Evolutionary conservation across 1,140 invertebrate genomes (phyloP).

Genomic region (Panulirus ornatus): DNA sequence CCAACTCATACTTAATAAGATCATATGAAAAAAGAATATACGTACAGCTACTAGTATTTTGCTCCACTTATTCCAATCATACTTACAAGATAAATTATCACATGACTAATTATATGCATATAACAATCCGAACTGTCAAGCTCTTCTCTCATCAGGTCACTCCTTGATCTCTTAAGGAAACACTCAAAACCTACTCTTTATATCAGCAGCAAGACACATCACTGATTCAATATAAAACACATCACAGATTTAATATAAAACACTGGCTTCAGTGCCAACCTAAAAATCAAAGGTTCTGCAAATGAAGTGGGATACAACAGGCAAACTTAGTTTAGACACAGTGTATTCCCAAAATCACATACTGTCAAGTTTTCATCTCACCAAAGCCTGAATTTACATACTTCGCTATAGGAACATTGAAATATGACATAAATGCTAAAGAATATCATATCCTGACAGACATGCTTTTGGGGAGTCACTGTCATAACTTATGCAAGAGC

Average conservation of each 20-base stretch:
- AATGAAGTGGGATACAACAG: neutral
- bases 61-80: no score
- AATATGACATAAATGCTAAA: neutral
- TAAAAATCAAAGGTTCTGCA: neutral
- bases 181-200: neutral
- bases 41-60: no score
- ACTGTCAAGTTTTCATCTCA: neutral
- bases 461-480: neutral
- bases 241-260: neutral
- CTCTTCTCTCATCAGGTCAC: constrained; percentile 2
- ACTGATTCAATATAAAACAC: neutral
- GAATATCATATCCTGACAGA: neutral
- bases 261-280: neutral
- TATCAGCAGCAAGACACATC: neutral
- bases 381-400: neutral
- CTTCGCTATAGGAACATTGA: neutral
- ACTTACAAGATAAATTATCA: no score
- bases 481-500: neutral
- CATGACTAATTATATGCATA: no score
- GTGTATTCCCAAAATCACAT: neutral
- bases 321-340: neutral
- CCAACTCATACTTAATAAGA: no score
- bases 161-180: neutral
- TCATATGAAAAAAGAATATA: no score
- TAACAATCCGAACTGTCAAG: no score